Percentiles rank a stretch among this genome's conserved stretches.
Evolutionary conservation across 2,113 vertebrate species (phyloP).

Genomic region (Callospermophilus lateralis): DNA sequence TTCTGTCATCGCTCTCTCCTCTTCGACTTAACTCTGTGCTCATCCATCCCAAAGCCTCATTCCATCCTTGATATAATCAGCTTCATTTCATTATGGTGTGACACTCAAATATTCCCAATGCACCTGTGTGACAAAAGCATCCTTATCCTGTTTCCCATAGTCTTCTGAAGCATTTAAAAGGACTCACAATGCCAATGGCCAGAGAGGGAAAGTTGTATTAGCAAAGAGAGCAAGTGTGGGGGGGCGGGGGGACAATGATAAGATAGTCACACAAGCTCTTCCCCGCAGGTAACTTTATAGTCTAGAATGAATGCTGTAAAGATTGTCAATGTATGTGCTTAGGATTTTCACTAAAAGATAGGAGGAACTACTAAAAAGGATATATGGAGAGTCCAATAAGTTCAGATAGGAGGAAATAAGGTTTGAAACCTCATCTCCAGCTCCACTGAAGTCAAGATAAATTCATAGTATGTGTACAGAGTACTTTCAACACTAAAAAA

Average conservation of each 20-base stretch:
- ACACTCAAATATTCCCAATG: background rate
- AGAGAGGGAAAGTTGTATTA: background rate
- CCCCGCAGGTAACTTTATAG: slow-evolving; percentile 40
- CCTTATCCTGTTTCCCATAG: background rate
- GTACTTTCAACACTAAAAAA: slow-evolving; percentile 42
- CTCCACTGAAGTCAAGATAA: slow-evolving; percentile 60
- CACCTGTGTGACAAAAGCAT: background rate
- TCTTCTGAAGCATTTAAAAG: slow-evolving; percentile 3
- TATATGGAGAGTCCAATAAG: slow-evolving; percentile 12
- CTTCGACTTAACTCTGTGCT: background rate
- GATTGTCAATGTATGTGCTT: background rate
- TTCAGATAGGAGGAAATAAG: slow-evolving; percentile 31
- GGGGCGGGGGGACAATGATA: background rate
- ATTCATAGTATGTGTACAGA: background rate
- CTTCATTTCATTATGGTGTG: background rate
- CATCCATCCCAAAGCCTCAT: background rate
- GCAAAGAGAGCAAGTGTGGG: background rate
- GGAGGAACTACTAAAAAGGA: slow-evolving; percentile 59
- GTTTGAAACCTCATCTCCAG: slow-evolving; percentile 34
- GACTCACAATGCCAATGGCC: background rate
- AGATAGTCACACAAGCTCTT: slow-evolving; percentile 1
- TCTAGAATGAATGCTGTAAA: slow-evolving; percentile 38
- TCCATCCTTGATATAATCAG: background rate
- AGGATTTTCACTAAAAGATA: slow-evolving; percentile 28
- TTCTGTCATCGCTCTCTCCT: background rate